Base-by-base conservation (phyloP, 1,140 invertebrate species). In the Bombus impatiens region DNA sequence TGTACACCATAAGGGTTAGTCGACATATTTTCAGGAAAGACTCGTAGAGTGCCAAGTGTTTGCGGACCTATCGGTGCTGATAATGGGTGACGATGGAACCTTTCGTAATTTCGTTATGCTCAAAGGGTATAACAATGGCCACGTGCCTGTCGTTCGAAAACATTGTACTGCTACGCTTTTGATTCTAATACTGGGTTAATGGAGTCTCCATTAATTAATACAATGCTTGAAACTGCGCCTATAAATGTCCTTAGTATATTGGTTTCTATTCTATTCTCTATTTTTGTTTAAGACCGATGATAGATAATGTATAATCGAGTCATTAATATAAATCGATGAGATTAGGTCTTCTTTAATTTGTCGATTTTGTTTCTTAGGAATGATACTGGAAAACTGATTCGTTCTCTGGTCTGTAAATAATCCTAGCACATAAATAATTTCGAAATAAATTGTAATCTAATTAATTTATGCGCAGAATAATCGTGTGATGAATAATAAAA, bases 131-230 rank as follows among this genome's bases (percentile, higher is more conserved):
- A 70, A 86, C 85, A 86, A 86, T 86, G 72, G 85, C 1, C 85
- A 82, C 85, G 85, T 86, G 84, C 15, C 78, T 37, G 42, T 70
- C 47, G n/a, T 10, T 53, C 35, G 57, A 18, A 71, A 74, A 86
- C 59, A 67, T 67, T 74, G 67, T 13, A 65, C 44, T 9, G 78
- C 65, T 44, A 74, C 84, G 47, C 57, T 80, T 72, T 18, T 37
- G 35, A 53, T 47, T 28, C 35, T 32, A 42, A 53, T 40, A 71
- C 35, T 9, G 28, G 28, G 6, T 62, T 53, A 74, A 81, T 72
- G 70, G 70, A 32, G 28, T 44, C 13, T 40, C 22, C n/a, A 67
- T 82, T 86, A 86, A 86, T 81, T 82, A 75, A 82, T 86, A 40
- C 37, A 35, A 57, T 12, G 32, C 5, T 74, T 6, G 28, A 35